Base-by-base conservation (phyloP, 2,797 vertebrate species). In the Amblyopsis hoosieri region DNA sequence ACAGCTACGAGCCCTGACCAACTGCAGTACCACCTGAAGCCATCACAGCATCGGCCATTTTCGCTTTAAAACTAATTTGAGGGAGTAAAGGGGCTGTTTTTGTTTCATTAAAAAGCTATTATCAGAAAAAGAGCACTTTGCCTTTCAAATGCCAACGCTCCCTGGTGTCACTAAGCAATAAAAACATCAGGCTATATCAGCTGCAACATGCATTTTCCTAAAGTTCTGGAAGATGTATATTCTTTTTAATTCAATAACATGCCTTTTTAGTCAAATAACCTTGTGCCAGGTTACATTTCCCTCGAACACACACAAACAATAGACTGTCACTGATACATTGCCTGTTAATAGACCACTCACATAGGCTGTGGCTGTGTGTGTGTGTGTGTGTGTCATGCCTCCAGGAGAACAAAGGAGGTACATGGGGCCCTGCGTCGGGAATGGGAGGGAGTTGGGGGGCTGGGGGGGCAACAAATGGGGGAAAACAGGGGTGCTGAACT, bases 381-480 rank as follows among this genome's bases (percentile, higher is more conserved):
- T 17, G 55, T 57, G 55, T 19, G 33, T 45, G 55, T 45, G 55
- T 74, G 66, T 77, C 80, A 60, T 48, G 69, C 73, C 76, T 67
- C 65, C 13, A 75, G 60, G 50, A 56, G 78, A 87, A 90, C 87
- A 88, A 90, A 89, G 85, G 87, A 79, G 33, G 8, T 37, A 37
- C 33, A 37, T 6, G 6, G 8, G 33, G 33, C 33, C 33, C 33
- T 37, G 33, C 5, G 33, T 8, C 5, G 23, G 3, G 23, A 7
- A 8, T 8, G 33, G 33, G 8, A 37, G 33, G 33, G 33, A 6
- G 7, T 37, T 5, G 33, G 1, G 33, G 33, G 33, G 33, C 23
- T 23, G 23, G 3, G 23, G 23, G 23, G 23, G 23, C 23, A 23
- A 8, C 33, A 37, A 37, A 37, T 3, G 6, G 33, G 33, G 23